Percentiles rank a stretch among this genome's conserved stretches.
phyloP scores from a whole-genome alignment of 2,888 invertebrate species.

The Drosophila dives region DNA sequence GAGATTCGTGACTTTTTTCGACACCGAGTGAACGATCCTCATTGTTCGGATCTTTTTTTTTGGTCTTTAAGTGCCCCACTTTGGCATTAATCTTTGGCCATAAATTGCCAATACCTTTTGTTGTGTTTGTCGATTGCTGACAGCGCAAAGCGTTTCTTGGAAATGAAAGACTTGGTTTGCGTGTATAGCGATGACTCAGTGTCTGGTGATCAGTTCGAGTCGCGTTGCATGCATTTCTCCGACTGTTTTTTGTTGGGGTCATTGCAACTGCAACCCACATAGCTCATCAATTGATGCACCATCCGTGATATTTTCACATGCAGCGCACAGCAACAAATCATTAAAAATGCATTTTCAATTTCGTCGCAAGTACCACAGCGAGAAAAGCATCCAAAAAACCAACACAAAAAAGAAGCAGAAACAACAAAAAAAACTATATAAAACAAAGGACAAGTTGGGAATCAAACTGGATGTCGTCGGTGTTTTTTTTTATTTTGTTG shows the following conservation, averaged over 20 bases:
- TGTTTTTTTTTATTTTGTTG: conserved; percentile 57
- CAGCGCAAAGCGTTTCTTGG: conserved; percentile 23
- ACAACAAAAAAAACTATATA: conserved; percentile 14
- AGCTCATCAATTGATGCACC: conserved; percentile 60
- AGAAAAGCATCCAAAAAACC: conserved; percentile 14
- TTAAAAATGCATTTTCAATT: conserved; percentile 79
- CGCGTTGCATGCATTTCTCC: conserved; percentile 17
- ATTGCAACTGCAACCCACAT: conserved; percentile 21
- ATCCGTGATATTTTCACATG: conserved; percentile 57
- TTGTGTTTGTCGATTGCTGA: neutral
- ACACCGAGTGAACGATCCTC: conserved; percentile 26
- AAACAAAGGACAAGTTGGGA: conserved; percentile 37
- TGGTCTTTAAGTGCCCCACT: conserved; percentile 46
- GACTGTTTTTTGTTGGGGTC: conserved; percentile 29
- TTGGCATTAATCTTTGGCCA: conserved; percentile 29
- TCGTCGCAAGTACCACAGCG: conserved; percentile 57
- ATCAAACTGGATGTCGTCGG: conserved; percentile 52
- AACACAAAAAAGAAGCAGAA: conserved; percentile 16
- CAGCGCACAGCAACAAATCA: conserved; percentile 69
- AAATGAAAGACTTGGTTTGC: conserved; percentile 25
- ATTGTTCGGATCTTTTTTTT: conserved; percentile 35
- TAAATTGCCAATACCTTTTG: conserved; percentile 43
- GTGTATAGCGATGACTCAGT: conserved; percentile 25
- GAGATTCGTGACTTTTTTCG: conserved; percentile 31
- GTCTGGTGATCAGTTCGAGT: conserved; percentile 27